Evolutionary conservation across 2,113 vertebrate genomes (phyloP).

Genomic region (Charadrius vociferus): DNA sequence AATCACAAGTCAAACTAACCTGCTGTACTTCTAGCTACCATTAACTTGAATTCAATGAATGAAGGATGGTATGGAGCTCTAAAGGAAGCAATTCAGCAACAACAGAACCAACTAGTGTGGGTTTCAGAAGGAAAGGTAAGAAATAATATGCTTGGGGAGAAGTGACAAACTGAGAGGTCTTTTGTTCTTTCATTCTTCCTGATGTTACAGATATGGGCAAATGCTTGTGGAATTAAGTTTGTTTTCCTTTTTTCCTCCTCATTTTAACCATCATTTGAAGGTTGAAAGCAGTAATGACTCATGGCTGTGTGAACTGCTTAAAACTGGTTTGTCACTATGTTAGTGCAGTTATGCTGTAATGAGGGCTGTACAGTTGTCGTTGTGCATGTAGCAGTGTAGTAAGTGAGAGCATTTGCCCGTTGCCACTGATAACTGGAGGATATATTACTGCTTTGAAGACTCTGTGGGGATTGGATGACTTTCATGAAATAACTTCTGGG

Average conservation of each 20-base stretch:
- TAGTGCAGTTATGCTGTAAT: background rate
- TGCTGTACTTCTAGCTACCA: slow-evolving; percentile 85
- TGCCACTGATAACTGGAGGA: background rate
- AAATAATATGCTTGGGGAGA: background rate
- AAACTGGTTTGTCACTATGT: background rate
- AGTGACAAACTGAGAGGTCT: background rate
- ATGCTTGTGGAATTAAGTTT: background rate
- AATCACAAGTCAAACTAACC: background rate
- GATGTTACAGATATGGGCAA: background rate
- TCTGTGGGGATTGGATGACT: background rate
- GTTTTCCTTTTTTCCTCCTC: background rate
- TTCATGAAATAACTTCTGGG: background rate
- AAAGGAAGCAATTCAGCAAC: slow-evolving; percentile 95
- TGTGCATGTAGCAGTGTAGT: background rate
- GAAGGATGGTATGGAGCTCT: slow-evolving; percentile 97
- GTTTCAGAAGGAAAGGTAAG: slow-evolving; percentile 99
- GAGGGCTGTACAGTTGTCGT: background rate
- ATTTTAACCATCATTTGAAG: background rate
- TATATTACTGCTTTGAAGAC: background rate
- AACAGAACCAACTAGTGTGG: slow-evolving; percentile 98
- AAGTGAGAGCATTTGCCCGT: background rate
- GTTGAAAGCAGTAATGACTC: background rate
- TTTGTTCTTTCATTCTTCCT: background rate
- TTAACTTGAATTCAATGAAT: slow-evolving; percentile 99
- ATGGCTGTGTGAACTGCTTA: background rate